A percentile compares a stretch with the other conserved stretches of the same genome.
These are phyloP conservation scores for Margarornis squamiger DNA, from an alignment of 2,797 vertebrate species.

Conservation along the genomic window DNA sequence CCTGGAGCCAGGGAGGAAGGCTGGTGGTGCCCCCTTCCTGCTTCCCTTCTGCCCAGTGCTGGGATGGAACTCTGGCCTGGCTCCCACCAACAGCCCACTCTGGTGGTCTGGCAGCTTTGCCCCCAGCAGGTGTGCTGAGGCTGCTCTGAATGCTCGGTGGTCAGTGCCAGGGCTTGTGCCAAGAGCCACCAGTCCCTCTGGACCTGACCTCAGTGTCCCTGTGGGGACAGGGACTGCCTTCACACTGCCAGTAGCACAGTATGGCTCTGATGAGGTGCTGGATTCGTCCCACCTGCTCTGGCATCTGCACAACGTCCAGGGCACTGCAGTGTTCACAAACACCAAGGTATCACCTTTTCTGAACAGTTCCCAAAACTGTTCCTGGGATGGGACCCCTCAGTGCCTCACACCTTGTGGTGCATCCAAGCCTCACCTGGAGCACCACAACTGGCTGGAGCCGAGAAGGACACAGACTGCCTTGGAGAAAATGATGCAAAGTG, in stretches of 20 bases:
- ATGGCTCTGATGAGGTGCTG: not conserved
- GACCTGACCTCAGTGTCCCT: accelerated
- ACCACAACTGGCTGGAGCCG: accelerated
- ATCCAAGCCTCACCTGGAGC: not conserved
- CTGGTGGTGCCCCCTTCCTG: not conserved
- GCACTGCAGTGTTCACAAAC: not conserved
- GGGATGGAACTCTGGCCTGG: not conserved
- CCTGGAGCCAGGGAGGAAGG: not conserved
- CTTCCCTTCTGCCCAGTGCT: not conserved
- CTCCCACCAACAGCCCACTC: not conserved
- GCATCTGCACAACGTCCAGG: not conserved
- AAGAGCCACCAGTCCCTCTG: not conserved
- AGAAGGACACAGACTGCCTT: not conserved
- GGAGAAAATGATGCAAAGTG: not conserved
- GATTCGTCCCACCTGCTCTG: not conserved
- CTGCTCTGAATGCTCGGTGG: not conserved
- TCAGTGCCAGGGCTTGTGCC: not conserved
- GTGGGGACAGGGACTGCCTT: not conserved
- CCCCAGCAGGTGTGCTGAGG: not conserved
- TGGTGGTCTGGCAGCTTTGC: not conserved
- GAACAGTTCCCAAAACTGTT: not conserved
- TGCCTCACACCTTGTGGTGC: not conserved
- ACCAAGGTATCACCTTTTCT: not conserved
- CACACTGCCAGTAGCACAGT: not conserved
- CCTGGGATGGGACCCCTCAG: not conserved